phyloP scores from a whole-genome alignment of 2,797 vertebrate species.

The Prunella strophiata region DNA sequence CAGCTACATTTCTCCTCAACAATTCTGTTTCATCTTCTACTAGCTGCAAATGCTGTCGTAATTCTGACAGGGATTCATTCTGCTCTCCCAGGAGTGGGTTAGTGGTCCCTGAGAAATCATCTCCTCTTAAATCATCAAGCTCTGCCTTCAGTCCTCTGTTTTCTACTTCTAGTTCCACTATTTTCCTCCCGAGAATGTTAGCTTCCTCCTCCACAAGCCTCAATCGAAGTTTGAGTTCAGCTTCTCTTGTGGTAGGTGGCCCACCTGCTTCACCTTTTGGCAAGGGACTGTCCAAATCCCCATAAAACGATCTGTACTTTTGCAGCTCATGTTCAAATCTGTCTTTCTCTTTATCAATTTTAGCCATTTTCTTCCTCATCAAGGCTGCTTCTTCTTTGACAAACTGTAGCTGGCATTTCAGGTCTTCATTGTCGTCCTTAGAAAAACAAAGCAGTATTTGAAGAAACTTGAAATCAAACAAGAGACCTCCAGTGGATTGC shows the following conservation, averaged over 20 bases:
- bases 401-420: slow-evolving; percentile 96
- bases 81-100: slow-evolving; percentile 90
- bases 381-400: slow-evolving; percentile 95
- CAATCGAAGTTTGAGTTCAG: slow-evolving; percentile 94
- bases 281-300: slow-evolving; percentile 95
- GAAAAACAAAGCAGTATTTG: not conserved
- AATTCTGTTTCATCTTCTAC: slow-evolving; percentile 98
- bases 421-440: slow-evolving; percentile 95
- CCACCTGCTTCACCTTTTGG: slow-evolving; percentile 97
- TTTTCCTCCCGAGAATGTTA: slow-evolving; percentile 97
- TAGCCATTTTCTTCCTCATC: slow-evolving; percentile 99
- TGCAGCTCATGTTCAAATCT: slow-evolving; percentile 94
- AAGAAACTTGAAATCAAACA: not conserved
- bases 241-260: slow-evolving; percentile 94
- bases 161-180: slow-evolving; percentile 97
- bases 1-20: slow-evolving; percentile 92
- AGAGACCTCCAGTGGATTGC: not conserved
- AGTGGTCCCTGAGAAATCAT: slow-evolving; percentile 85
- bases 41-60: slow-evolving; percentile 95
- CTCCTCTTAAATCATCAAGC: slow-evolving; percentile 93
- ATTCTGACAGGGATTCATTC: slow-evolving; percentile 91
- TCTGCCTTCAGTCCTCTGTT: slow-evolving; percentile 97
- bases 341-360: slow-evolving; percentile 98
- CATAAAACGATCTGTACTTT: slow-evolving; percentile 97
- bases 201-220: slow-evolving; percentile 97